Conservation (phyloP, 2,888 invertebrate genomes). For the Barypeithes pellucidus region DNA sequence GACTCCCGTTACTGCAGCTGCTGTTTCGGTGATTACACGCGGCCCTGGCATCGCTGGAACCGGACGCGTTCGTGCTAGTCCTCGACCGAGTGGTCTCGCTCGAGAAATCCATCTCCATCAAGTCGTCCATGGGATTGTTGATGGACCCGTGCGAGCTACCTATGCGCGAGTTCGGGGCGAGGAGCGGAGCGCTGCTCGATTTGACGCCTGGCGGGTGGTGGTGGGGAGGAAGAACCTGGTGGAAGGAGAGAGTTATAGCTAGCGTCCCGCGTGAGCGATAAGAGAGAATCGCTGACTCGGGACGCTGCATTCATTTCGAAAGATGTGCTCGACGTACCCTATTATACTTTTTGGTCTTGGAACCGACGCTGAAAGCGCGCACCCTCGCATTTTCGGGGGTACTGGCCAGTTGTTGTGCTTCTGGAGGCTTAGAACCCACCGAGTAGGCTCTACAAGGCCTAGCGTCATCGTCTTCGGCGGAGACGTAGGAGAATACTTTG, state of each 20-base stretch:
- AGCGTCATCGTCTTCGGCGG: constrained; percentile 74
- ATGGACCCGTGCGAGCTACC: constrained; percentile 72
- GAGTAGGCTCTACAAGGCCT: constrained; percentile 87
- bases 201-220: constrained; percentile 70
- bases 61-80: constrained; percentile 70
- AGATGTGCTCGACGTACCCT: constrained; percentile 57
- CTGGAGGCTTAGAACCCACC: constrained; percentile 77
- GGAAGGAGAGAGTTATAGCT: background rate
- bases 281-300: too few species aligned
- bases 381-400: constrained; percentile 73
- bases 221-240: constrained; percentile 56
- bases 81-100: constrained; percentile 62
- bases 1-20: constrained; percentile 32
- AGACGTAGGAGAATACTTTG: constrained; percentile 84
- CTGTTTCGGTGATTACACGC: constrained; percentile 57
- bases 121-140: constrained; percentile 77
- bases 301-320: background rate
- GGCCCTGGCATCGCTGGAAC: constrained; percentile 70
- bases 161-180: constrained; percentile 72
- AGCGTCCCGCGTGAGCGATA: too few species aligned
- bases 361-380: constrained; percentile 86
- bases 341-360: constrained; percentile 74
- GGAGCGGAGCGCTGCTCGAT: constrained; percentile 80
- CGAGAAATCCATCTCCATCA: constrained; percentile 88
- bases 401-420: constrained; percentile 63